A percentile compares a stretch with the other conserved stretches of the same genome.
Evolutionary conservation across 2,888 invertebrate species (phyloP).

Genomic region (Eustalomyia histrio): DNA sequence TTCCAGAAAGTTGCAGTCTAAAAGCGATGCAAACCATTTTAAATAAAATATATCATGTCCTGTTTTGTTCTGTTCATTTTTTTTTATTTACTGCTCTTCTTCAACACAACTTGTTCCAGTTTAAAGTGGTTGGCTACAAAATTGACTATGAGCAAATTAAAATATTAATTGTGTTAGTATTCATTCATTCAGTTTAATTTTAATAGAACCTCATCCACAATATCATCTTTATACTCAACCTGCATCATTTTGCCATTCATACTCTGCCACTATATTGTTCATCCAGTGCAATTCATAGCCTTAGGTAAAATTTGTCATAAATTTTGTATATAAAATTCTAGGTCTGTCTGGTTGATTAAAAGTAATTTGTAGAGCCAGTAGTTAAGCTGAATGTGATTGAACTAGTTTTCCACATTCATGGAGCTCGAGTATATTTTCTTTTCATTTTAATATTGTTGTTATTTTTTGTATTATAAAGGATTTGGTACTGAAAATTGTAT

Average conservation of each 20-base stretch:
- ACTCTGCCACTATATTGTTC: not conserved
- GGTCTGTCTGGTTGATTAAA: constrained; percentile 54
- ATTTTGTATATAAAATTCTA: constrained; percentile 48
- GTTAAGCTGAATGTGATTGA: constrained; percentile 21
- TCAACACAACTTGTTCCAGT: constrained; percentile 31
- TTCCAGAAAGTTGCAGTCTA: too few species aligned
- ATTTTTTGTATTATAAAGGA: not conserved
- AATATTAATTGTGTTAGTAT: constrained; percentile 63
- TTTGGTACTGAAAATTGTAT: constrained; percentile 17
- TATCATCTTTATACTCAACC: not conserved
- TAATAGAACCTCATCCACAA: constrained; percentile 9
- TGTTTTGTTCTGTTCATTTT: not conserved
- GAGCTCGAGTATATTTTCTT: constrained; percentile 6
- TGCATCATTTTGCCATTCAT: not conserved
- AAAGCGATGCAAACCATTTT: not conserved
- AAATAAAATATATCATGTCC: not conserved
- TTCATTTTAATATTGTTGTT: constrained; percentile 20
- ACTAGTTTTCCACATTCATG: constrained; percentile 47
- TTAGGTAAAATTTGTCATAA: constrained; percentile 60
- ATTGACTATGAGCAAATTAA: constrained; percentile 61
- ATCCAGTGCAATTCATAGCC: constrained; percentile 49
- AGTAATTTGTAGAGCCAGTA: constrained; percentile 52
- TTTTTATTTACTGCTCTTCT: not conserved
- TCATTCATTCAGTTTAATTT: constrained; percentile 29
- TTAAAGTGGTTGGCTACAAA: constrained; percentile 19